Evolutionary conservation across 2,797 vertebrate species (phyloP).

Genomic region (Craterocephalus amniculus): DNA sequence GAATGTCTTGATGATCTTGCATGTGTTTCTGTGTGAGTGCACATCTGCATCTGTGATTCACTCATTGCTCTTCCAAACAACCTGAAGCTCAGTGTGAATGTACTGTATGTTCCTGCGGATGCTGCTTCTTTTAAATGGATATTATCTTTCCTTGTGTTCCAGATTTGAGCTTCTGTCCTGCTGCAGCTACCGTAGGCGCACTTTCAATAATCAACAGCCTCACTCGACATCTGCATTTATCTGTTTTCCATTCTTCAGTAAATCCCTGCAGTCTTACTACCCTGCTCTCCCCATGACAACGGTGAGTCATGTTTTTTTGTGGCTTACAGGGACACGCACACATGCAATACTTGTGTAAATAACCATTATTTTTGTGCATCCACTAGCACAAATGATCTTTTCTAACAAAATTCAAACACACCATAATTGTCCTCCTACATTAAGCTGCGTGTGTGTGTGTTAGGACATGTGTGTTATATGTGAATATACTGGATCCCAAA

Average conservation of each 20-base stretch:
- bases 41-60: slow-evolving; percentile 8
- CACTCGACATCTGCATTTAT: background rate
- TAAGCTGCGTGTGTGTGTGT: slow-evolving; percentile 6
- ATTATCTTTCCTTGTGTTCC: background rate
- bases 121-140: background rate
- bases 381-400: slow-evolving; percentile 38
- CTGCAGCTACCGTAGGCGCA: background rate
- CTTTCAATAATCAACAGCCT: background rate
- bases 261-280: slow-evolving; percentile 45
- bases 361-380: slow-evolving; percentile 28
- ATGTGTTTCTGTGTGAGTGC: slow-evolving; percentile 1
- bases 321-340: slow-evolving; percentile 18
- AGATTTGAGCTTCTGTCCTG: slow-evolving; percentile 10
- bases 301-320: slow-evolving; percentile 53
- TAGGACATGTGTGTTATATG: background rate
- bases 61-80: background rate
- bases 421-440: slow-evolving; percentile 6
- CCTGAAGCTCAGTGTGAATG: slow-evolving; percentile 14
- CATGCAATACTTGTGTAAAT: slow-evolving; percentile 38
- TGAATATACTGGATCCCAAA: background rate
- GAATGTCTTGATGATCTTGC: background rate
- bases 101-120: slow-evolving; percentile 13
- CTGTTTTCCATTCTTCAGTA: slow-evolving; percentile 58
- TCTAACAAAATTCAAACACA: slow-evolving; percentile 26
- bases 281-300: slow-evolving; percentile 66